Evolutionary conservation across 2,888 invertebrate species (phyloP).

Genomic region (Cosmia pyralina): DNA sequence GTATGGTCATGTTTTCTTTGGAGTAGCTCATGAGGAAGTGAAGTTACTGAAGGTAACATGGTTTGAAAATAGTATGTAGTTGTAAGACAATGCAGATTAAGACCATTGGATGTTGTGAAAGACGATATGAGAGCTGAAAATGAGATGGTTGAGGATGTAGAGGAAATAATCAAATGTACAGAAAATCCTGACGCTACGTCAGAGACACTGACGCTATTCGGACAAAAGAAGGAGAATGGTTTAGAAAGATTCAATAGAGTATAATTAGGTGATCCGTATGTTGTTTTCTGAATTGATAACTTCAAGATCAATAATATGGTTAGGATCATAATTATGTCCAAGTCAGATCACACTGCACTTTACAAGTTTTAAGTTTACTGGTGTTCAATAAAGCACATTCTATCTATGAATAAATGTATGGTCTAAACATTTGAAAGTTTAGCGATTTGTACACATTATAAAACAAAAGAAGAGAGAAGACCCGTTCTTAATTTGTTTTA

Average conservation of each 20-base stretch:
- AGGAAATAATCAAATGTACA: not conserved
- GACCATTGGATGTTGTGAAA: not conserved
- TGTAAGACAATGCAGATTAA: constrained; percentile 17
- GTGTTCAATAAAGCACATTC: not conserved
- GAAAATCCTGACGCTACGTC: too few species aligned
- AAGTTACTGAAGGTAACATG: constrained; percentile 19
- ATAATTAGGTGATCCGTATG: not conserved
- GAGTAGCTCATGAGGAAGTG: constrained; percentile 43
- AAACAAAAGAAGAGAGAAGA: too few species aligned
- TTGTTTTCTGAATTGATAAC: not conserved
- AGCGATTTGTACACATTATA: too few species aligned
- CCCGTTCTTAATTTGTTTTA: too few species aligned
- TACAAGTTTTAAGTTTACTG: not conserved
- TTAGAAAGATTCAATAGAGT: not conserved
- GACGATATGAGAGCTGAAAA: not conserved
- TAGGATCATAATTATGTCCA: not conserved
- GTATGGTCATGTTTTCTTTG: constrained; percentile 30
- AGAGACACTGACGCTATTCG: not conserved
- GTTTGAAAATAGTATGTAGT: not conserved
- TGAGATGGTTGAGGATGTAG: not conserved
- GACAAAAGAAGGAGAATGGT: too few species aligned
- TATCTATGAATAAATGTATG: not conserved
- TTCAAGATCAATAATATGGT: not conserved
- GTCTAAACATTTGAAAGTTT: too few species aligned
- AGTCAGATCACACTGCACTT: not conserved